Percentiles rank a stretch among this genome's conserved stretches.
phyloP scores from a whole-genome alignment of 1,140 invertebrate species.

The Trigoniulus corallinus region DNA sequence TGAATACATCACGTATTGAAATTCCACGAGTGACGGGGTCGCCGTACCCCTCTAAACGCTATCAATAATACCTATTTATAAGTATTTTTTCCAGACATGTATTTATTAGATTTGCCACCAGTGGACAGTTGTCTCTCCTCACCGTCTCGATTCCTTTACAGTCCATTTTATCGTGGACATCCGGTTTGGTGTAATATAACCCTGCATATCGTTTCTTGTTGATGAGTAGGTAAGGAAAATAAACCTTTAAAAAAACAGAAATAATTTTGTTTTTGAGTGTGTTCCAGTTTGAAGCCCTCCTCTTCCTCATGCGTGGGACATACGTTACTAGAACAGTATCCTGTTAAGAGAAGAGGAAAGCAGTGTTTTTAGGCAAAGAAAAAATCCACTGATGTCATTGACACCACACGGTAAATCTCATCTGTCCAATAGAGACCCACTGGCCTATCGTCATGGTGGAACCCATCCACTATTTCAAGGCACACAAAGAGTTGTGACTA shows the following conservation, averaged over 20 bases:
- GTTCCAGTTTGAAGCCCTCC: neutral
- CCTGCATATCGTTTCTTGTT: constrained; percentile 97
- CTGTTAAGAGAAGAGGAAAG: constrained; percentile 1
- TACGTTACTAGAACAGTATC: too few relatives aligned
- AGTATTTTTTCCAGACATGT: constrained; percentile 90
- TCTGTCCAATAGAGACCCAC: too few relatives aligned
- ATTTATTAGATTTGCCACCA: constrained; percentile 95
- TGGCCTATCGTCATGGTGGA: too few relatives aligned
- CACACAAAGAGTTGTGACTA: too few relatives aligned
- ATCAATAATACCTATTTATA: constrained; percentile 54
- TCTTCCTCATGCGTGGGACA: too few relatives aligned
- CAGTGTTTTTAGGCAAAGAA: too few relatives aligned
- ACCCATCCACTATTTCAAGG: too few relatives aligned
- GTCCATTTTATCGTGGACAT: constrained; percentile 99
- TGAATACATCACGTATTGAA: neutral
- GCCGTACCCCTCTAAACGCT: neutral
- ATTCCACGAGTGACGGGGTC: too few relatives aligned
- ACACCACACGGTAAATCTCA: too few relatives aligned
- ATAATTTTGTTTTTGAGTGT: neutral
- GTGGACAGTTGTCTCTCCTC: constrained; percentile 87
- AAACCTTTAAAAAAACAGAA: constrained; percentile 42
- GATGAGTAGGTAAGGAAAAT: constrained; percentile 95
- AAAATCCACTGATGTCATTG: too few relatives aligned
- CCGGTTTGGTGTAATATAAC: constrained; percentile 85
- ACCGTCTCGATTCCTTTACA: constrained; percentile 99